Base-by-base conservation (phyloP, 2,888 invertebrate species). In the Ferrisia virgata region DNA sequence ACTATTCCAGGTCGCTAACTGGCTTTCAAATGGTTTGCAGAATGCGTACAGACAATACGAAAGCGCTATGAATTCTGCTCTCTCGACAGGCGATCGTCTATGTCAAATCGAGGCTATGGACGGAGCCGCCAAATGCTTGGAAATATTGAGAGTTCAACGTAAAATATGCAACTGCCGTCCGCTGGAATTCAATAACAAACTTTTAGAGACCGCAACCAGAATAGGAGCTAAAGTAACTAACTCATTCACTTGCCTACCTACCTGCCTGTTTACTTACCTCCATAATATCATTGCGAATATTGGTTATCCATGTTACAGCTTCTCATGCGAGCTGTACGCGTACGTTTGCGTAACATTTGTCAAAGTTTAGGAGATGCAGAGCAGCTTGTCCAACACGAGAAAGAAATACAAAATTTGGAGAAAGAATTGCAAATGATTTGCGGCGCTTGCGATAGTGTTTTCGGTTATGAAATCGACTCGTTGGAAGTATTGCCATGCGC, bases 91-190 rank as follows among this genome's bases (percentile, higher is more conserved):
- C 0, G 95, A 96, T 89, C 91, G 95, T 0, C 91, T 95, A 85
- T 94, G 95, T 9, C 95, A 95, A 88, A 95, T 96, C 95, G 95
- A 95, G 87, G 95, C 95, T 0, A 95, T 95, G 95, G 95, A 95
- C 87, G 95, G 95, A 0, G 95, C 94, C 0, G 95, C 95, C 0
- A 90, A 94, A 76, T 95, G 95, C 87, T 89, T 95, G 47, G 95
- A 95, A 87, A 93, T 93, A 0, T 89, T 95, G 39, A 86, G 89
- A 86, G 89, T 93, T 6, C 94, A 95, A 87, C 94, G 94, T 87
- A 93, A 95, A 88, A 95, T 96, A 87, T 95, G 95, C 89, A 95
- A 95, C 89, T 96, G 95, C 88, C 91, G 95, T 85, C 95, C 95
- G 0, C 89, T 95, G 85, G 95, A 95, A 88, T 95, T 95, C 88